These are phyloP conservation scores for Lutjanus campechanus DNA, from an alignment of 2,797 vertebrate species.

Conservation along the genomic window DNA sequence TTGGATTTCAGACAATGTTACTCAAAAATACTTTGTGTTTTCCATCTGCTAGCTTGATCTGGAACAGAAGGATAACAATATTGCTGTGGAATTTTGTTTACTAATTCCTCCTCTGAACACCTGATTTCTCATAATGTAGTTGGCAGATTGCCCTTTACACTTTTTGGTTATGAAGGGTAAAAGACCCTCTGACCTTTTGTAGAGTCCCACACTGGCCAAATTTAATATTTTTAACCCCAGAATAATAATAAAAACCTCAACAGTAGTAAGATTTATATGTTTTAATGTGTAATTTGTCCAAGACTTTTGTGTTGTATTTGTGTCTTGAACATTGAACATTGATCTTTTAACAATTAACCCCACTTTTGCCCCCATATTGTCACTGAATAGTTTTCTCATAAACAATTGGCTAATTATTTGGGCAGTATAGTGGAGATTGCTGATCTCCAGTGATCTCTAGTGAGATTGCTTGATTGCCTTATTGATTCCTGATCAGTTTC, in stretches of 20 bases:
- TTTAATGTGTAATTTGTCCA: not conserved
- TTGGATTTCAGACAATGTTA: not conserved
- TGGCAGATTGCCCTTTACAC: not conserved
- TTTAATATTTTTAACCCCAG: not conserved
- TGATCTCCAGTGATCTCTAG: too few relatives aligned
- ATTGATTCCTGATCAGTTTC: too few relatives aligned
- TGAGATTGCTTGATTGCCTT: too few relatives aligned
- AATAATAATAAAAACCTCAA: not conserved
- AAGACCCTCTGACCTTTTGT: not conserved
- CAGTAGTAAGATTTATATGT: not conserved
- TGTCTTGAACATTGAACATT: too few relatives aligned
- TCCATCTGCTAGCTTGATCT: not conserved
- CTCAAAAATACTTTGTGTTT: not conserved
- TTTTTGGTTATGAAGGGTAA: not conserved
- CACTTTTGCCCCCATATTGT: too few relatives aligned
- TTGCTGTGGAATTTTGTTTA: not conserved
- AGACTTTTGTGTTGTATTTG: not conserved
- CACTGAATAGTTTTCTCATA: too few relatives aligned
- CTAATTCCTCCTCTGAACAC: not conserved
- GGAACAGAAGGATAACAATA: too few relatives aligned
- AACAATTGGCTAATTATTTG: too few relatives aligned
- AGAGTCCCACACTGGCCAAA: not conserved
- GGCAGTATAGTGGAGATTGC: too few relatives aligned
- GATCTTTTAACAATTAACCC: too few relatives aligned
- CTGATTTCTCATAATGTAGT: not conserved